Conservation (phyloP, 1,140 invertebrate species). For the Zaprionus nigranus region DNA sequence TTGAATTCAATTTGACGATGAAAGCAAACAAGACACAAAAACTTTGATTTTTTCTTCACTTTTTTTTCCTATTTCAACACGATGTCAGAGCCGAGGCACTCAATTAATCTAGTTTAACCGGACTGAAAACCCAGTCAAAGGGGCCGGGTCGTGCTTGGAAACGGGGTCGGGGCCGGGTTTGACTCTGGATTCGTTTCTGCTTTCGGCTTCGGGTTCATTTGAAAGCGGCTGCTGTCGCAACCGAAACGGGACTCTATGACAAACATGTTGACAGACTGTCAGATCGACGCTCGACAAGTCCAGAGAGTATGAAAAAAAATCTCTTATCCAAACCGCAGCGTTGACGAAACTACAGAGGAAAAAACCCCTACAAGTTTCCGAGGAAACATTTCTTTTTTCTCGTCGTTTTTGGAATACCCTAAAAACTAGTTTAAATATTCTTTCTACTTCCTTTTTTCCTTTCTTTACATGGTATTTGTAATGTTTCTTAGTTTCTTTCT, state of each 20-base stretch:
- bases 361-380: conserved; percentile 2
- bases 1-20: conserved; percentile 62
- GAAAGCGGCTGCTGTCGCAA: conserved; percentile 36
- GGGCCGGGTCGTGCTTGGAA: conserved; percentile 17
- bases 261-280: conserved; percentile 77
- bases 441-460: no score
- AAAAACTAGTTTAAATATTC: no score
- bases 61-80: conserved; percentile 36
- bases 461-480: no score
- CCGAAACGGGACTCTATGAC: conserved; percentile 56
- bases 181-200: background rate
- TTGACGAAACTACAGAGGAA: background rate
- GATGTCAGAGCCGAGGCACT: conserved; percentile 49
- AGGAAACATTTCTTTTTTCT: background rate
- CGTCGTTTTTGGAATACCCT: background rate
- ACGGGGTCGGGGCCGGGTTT: conserved; percentile 11
- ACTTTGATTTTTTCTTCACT: conserved; percentile 31
- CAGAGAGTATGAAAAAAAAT: conserved; percentile 19
- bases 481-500: background rate
- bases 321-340: conserved; percentile 1
- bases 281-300: conserved; percentile 34
- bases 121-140: conserved; percentile 66
- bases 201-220: background rate
- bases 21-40: conserved; percentile 44
- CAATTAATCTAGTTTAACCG: conserved; percentile 82